Evolutionary conservation across 2,888 invertebrate species (phyloP).

Genomic region (Nematopogon swammerdamellus): DNA sequence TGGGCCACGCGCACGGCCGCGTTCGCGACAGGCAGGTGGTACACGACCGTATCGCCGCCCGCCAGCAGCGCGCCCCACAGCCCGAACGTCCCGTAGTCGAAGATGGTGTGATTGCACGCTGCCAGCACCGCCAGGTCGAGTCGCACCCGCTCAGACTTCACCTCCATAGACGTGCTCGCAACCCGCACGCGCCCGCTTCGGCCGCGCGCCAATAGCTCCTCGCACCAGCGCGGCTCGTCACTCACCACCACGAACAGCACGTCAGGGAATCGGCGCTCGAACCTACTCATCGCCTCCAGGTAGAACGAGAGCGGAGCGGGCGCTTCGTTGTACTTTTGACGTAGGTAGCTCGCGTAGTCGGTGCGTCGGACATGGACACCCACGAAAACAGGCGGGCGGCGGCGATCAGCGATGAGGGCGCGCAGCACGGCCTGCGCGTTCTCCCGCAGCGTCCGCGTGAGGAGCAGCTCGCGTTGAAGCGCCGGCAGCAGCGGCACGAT

Average conservation of each 20-base stretch:
- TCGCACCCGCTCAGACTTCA: constrained; percentile 6
- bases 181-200: constrained; percentile 25
- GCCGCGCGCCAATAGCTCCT: constrained; percentile 38
- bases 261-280: constrained; percentile 28
- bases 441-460: constrained; percentile 38
- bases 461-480: constrained; percentile 51
- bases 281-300: constrained; percentile 34
- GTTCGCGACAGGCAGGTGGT: constrained; percentile 21
- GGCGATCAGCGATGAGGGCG: constrained; percentile 16
- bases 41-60: constrained; percentile 41
- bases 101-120: constrained; percentile 49
- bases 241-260: constrained; percentile 39
- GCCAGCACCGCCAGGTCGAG: constrained; percentile 44
- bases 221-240: constrained; percentile 46
- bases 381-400: constrained; percentile 32
- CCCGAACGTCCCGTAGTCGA: constrained; percentile 49
- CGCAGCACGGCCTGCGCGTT: constrained; percentile 40
- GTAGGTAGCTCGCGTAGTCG: constrained; percentile 53
- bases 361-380: constrained; percentile 56
- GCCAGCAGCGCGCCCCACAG: constrained; percentile 48
- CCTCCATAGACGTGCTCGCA: constrained; percentile 24
- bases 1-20: not conserved
- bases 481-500: constrained; percentile 55
- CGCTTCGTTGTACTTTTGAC: constrained; percentile 38
- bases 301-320: constrained; percentile 34